Conservation (phyloP, 2,888 invertebrate species). For the Endomychus coccineus region DNA sequence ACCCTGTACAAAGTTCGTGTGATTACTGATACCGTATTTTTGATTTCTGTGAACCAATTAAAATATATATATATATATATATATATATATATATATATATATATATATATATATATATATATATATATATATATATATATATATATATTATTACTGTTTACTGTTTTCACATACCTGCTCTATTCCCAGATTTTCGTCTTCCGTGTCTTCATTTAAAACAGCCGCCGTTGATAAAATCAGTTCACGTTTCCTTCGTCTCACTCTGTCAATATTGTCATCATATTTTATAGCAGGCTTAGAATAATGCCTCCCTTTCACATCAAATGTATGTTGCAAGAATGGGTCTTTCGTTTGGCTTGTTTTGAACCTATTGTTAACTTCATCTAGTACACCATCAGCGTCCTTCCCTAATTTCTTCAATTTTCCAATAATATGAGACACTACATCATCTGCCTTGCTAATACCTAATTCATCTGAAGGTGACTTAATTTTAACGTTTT, state of each 20-base stretch:
- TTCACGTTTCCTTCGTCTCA: conserved; percentile 44
- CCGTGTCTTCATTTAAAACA: conserved; percentile 52
- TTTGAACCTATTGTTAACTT: conserved; percentile 46
- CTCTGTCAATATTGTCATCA: conserved; percentile 34
- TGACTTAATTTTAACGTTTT: conserved; percentile 30
- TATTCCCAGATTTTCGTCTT: conserved; percentile 52
- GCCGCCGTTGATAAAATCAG: conserved; percentile 47
- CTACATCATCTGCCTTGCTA: conserved; percentile 48
- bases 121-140: too few relatives aligned
- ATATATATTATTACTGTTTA: too few relatives aligned
- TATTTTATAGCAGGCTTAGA: conserved; percentile 33
- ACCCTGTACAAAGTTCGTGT: too few relatives aligned
- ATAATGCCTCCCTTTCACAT: conserved; percentile 34
- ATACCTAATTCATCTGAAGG: conserved; percentile 39
- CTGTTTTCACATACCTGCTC: conserved; percentile 54
- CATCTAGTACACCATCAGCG: conserved; percentile 50
- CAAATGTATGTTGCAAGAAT: conserved; percentile 10
- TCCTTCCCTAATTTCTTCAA: conserved; percentile 52
- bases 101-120: too few relatives aligned
- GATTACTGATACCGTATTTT: too few relatives aligned
- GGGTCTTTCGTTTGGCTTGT: conserved; percentile 38
- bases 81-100: too few relatives aligned
- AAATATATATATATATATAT: too few relatives aligned
- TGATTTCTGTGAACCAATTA: too few relatives aligned
- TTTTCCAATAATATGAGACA: conserved; percentile 51